Conservation (phyloP, 2,113 vertebrate species). For the Vireo altiloquus region DNA sequence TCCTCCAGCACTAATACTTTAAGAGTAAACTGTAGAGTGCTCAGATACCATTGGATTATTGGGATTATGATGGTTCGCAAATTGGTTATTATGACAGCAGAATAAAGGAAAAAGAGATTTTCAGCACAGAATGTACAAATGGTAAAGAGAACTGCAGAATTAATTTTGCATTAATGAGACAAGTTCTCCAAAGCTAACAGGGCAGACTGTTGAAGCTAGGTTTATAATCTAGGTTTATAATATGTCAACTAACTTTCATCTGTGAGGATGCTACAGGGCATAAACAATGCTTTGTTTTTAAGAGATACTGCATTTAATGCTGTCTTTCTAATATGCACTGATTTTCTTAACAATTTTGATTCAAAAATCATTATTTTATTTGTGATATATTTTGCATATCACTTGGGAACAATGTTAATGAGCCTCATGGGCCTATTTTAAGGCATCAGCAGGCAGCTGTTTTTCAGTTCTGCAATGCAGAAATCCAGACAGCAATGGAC, state of each 20-base stretch:
- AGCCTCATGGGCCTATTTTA: background rate
- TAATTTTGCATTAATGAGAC: background rate
- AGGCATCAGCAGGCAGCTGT: background rate
- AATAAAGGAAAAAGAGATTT: background rate
- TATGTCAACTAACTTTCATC: background rate
- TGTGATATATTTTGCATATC: background rate
- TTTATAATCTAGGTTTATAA: background rate
- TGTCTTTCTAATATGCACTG: background rate
- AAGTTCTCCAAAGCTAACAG: background rate
- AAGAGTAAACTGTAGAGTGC: background rate
- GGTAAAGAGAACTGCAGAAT: background rate
- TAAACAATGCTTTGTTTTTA: background rate
- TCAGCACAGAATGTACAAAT: background rate
- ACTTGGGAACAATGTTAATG: background rate
- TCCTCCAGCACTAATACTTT: background rate
- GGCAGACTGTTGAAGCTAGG: background rate
- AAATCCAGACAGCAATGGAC: background rate
- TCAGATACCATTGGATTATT: background rate
- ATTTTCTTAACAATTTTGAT: background rate
- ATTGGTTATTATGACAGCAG: background rate
- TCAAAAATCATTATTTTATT: background rate
- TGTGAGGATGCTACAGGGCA: background rate
- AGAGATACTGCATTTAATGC: background rate
- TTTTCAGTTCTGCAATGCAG: slow-evolving; percentile 14
- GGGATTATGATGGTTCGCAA: background rate